These are phyloP conservation scores for Astreopora myriophthalma DNA, from an alignment of 64 coral and sea anemone genomes.

Conservation along the genomic window DNA sequence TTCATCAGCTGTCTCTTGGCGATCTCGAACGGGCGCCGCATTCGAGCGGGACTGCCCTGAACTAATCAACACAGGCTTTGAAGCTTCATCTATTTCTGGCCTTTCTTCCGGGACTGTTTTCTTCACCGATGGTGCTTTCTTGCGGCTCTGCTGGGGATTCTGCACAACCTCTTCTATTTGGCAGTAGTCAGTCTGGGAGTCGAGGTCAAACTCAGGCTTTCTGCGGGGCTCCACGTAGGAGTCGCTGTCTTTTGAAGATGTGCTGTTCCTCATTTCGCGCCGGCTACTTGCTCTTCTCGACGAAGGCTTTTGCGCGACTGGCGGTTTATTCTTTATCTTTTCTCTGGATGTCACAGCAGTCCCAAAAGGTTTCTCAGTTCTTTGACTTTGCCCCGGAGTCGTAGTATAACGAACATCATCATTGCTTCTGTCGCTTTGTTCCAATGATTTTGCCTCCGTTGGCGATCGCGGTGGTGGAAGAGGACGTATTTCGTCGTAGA, in stretches of 20 bases:
- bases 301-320: not conserved
- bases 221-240: too few species aligned
- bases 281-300: too few species aligned
- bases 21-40: not conserved
- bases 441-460: not conserved
- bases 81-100: not conserved
- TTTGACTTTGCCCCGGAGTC: not conserved
- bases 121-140: not conserved
- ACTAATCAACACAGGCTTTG: not conserved
- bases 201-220: too few species aligned
- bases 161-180: not conserved
- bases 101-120: not conserved
- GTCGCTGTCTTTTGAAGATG: too few species aligned
- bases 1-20: not conserved
- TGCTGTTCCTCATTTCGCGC: too few species aligned
- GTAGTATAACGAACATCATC: not conserved
- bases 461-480: not conserved
- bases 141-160: not conserved
- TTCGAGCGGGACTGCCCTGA: not conserved
- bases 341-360: not conserved
- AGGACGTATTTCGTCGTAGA: not conserved
- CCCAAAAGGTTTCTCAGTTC: not conserved
- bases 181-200: not conserved
- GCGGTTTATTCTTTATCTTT: not conserved
- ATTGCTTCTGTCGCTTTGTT: not conserved